Evolutionary conservation across 2,113 vertebrate species (phyloP).

Genomic region (Uropsilus gracilis): DNA sequence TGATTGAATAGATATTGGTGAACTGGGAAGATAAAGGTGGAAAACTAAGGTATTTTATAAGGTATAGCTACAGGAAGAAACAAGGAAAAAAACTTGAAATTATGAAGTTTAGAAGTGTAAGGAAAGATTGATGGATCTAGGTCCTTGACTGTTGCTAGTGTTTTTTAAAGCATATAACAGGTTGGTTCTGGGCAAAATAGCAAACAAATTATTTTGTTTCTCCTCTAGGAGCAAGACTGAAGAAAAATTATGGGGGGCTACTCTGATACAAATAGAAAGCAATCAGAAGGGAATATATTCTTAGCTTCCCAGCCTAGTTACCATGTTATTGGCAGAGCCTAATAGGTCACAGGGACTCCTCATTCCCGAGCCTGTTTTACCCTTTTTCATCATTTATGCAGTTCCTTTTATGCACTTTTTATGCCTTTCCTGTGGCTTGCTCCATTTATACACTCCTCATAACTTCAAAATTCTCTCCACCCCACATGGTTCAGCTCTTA

Average conservation of each 20-base stretch:
- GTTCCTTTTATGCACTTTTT: neutral
- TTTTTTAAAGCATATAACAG: neutral
- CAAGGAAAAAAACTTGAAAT: neutral
- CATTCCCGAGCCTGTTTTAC: neutral
- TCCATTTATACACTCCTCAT: neutral
- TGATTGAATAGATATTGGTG: neutral
- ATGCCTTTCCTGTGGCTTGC: neutral
- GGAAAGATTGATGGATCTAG: neutral
- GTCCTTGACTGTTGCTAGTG: neutral
- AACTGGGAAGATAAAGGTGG: neutral
- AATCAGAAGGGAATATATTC: neutral
- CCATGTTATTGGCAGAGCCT: neutral
- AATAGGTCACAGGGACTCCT: neutral
- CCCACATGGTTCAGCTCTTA: neutral
- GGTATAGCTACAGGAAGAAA: neutral
- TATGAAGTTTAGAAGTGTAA: no score
- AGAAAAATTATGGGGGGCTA: neutral
- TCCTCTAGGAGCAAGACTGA: neutral
- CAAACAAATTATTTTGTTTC: neutral
- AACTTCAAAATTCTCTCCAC: neutral
- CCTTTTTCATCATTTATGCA: neutral
- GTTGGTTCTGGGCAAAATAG: neutral
- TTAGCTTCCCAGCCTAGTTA: neutral
- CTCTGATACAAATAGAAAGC: neutral
- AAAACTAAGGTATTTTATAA: neutral